Percentiles rank a stretch among this genome's conserved stretches.
Evolutionary conservation across 2,113 vertebrate species (phyloP).

Genomic region (Platanista minor): DNA sequence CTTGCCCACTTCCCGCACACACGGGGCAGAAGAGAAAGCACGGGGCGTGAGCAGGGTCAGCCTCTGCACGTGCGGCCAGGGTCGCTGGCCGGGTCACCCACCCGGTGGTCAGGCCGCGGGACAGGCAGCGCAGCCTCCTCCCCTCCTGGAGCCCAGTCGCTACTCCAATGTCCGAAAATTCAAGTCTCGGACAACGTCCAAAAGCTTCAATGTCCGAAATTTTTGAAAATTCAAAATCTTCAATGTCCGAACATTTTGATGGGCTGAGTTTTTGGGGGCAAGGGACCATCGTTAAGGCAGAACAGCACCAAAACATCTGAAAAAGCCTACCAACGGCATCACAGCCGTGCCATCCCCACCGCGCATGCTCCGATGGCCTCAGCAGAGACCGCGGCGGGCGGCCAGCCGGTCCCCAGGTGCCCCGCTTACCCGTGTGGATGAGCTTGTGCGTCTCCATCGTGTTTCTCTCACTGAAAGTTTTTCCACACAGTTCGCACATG

Average conservation of each 20-base stretch:
- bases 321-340: accelerated
- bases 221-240: too few relatives aligned
- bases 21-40: background rate
- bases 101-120: background rate
- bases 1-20: slow-evolving; percentile 85
- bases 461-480: slow-evolving; percentile 97
- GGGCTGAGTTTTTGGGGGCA: background rate
- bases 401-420: accelerated
- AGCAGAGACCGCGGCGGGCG: accelerated
- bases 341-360: accelerated
- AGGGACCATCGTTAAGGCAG: background rate
- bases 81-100: accelerated
- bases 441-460: slow-evolving; percentile 98
- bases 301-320: accelerated
- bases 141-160: accelerated
- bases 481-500: slow-evolving; percentile 98
- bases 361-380: accelerated
- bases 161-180: accelerated
- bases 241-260: accelerated
- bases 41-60: background rate
- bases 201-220: too few relatives aligned
- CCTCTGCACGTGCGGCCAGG: accelerated
- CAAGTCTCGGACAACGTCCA: too few relatives aligned
- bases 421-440: slow-evolving; percentile 92
- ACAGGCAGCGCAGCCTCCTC: too few relatives aligned